Evolutionary conservation across 2,113 vertebrate species (phyloP), one percentile per base, ranked within the genome.

Genomic region (Apaloderma vittatum): DNA sequence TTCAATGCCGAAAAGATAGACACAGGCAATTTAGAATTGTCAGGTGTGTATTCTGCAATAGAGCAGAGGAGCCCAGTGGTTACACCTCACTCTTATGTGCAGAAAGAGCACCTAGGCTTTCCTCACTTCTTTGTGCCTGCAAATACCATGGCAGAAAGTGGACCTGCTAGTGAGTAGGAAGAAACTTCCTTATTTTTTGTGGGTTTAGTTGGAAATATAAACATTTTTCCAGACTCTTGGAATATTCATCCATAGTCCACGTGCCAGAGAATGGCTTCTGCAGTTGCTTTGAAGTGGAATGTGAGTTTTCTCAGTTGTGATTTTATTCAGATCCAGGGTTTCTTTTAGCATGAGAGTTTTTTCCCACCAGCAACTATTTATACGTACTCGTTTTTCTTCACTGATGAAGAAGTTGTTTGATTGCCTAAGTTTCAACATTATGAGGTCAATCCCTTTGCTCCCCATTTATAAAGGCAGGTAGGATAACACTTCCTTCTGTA

Each of bases 351-450:
- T 48, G 7, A 80, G 24, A 48, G 68, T 3, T 8, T 93, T 80
- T 36, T 30, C 61, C 57, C 26, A 68, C 46, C 45, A 43, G 75
- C 19, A 89, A 43, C 21, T 88, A 71, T 72, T 89, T 90, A 49
- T 24, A 96, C 27, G 5, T 86, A 36, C 27, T 88, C 30, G 2
- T 14, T 58, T 48, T 93, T 90, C 40, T 15, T 51, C 37, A n/a
- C 8, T 63, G 68, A 77, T 74, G 72, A 91, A 54, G 36, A 92
- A 63, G 4, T 27, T 51, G 18, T 84, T 84, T 58, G 30, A 49
- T 91, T 94, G 43, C 51, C 74, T 91, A 54, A 91, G 57, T 90
- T 92, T 92, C 52, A 86, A 59, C 49, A 29, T 85, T 67, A 80
- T 78, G 52, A 96, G 22, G 32, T 95, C 59, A 76, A 57, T 91